Base-by-base conservation (phyloP, 2,797 vertebrate species). In the Argyrosomus regius region DNA sequence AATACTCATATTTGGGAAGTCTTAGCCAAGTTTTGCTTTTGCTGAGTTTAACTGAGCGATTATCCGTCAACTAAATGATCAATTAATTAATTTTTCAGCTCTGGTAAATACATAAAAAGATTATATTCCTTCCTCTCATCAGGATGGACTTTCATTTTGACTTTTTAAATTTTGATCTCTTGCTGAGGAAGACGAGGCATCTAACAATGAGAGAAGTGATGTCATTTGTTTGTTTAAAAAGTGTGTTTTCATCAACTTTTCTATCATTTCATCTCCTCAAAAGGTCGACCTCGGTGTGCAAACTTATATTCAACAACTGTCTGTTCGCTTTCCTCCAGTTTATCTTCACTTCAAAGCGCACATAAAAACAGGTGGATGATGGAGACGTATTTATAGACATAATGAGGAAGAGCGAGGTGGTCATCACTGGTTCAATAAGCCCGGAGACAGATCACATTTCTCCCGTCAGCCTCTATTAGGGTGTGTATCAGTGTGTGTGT, bases 371-470 rank as follows among this genome's bases (percentile, higher is more conserved):
- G 71, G 41, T 68, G 56, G 61, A 64, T 16, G 35, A 64, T 16
- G 35, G 46, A 68, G 12, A 49, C 1, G 18, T 59, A 28, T 75
- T 63, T 28, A 75, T 13, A 63, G 63, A 31, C 31, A 39, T 45
- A 65, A 72, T 48, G 53, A 52, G n/a, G 39, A 45, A 78, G 43
- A 77, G 54, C 0, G 35, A 58, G 68, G 43, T 61, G 73, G 74
- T 82, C 70, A 65, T 73, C 65, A 45, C 22, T 53, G 61, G 46
- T 75, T 81, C 67, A 85, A 62, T 77, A 72, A 50, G 53, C 69
- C 52, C 49, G 41, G 59, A 78, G 48, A 72, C 61, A 20, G 82
- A 87, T 92, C 85, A 80, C 50, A 80, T 93, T 91, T 84, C 89
- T 77, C 79, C 76, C 76, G 77, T 72, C 77, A 68, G 83, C 77